A percentile compares a stretch with the other conserved stretches of the same genome.
Evolutionary conservation across 2,888 invertebrate genomes (phyloP).

Genomic region (Eucera pruinosa): DNA sequence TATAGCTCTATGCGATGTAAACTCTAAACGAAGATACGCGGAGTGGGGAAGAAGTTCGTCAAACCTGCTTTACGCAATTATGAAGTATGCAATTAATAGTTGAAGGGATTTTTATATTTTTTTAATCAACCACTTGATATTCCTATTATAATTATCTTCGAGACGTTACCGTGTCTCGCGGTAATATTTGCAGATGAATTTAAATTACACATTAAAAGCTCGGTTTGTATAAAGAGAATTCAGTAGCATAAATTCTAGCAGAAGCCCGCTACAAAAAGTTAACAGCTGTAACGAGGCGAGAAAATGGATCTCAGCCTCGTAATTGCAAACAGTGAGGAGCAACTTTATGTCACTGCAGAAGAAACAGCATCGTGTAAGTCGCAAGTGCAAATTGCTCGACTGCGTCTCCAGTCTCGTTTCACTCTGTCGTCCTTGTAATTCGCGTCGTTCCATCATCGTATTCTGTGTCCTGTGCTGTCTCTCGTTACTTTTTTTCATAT

Average conservation of each 20-base stretch:
- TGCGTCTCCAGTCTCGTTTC: neutral
- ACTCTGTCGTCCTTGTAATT: constrained; percentile 10
- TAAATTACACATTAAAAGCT: no score
- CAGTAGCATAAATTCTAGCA: neutral
- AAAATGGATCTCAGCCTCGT: neutral
- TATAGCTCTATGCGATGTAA: no score
- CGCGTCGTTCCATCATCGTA: constrained; percentile 14
- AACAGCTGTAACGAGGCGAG: neutral
- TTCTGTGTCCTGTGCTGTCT: neutral
- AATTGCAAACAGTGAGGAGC: neutral
- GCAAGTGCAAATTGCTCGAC: constrained; percentile 12
- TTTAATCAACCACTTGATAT: no score
- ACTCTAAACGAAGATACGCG: no score
- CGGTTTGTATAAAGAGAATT: no score
- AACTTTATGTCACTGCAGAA: neutral
- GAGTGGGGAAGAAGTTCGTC: no score
- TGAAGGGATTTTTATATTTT: no score
- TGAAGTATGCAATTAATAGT: no score
- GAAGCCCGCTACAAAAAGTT: neutral
- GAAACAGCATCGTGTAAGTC: neutral
- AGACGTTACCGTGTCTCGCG: no score
- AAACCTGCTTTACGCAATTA: no score
- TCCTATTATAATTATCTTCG: no score
- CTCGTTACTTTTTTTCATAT: constrained; percentile 26
- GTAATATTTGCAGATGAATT: no score